Evolutionary conservation across 2,888 invertebrate species (phyloP), one percentile per base, ranked within the genome.

Genomic region (Lasioglossum marginatum): DNA sequence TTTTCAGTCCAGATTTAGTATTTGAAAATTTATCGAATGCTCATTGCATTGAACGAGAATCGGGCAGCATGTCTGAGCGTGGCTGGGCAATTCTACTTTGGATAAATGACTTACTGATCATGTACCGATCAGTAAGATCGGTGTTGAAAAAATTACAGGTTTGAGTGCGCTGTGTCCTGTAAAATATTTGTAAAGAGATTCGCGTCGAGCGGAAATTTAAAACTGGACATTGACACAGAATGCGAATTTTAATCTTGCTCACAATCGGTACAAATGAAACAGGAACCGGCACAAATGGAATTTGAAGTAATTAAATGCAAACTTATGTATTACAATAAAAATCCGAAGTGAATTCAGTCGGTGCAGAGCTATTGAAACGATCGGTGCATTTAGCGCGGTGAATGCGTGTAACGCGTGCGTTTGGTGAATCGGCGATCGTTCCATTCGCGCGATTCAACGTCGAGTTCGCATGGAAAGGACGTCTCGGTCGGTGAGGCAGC

Each of bases 261-360:
- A 0, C 8, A 5, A 23, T 23, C 6, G 5, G 27, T 14, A 16
- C 5, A 6, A 31, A 2, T 16, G 31, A 31, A 31, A 31, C 16
- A 57, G 63, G 2, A 16, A 6, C 16, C 6, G 63, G 31, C 2
- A 16, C 16, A 31, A 31, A 31, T 16, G 31, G 6, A 31, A 63
- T 31, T 63, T 19, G 2, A 0, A 10, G 31, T 8, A 31, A 31
- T 63, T 2, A 16, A 63, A 31, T 6, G 63, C 2, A 31, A 31
- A 5, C 63, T 2, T 27, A 63, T 5, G 31, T 27, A 16, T 16
- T 4, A 6, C 63, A 16, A 63, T 31, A 31, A 63, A 6, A 87
- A 88, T 66, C 73, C 82, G 37, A 37, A 82, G 71, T 81, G 80
- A 87, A 88, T 76, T 77, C 80, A 76, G 34, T 77, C 71, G 81